Percentiles rank a stretch among this genome's conserved stretches.
Evolutionary conservation across 2,888 invertebrate species (phyloP).

Genomic region (Diloba caeruleocephala): DNA sequence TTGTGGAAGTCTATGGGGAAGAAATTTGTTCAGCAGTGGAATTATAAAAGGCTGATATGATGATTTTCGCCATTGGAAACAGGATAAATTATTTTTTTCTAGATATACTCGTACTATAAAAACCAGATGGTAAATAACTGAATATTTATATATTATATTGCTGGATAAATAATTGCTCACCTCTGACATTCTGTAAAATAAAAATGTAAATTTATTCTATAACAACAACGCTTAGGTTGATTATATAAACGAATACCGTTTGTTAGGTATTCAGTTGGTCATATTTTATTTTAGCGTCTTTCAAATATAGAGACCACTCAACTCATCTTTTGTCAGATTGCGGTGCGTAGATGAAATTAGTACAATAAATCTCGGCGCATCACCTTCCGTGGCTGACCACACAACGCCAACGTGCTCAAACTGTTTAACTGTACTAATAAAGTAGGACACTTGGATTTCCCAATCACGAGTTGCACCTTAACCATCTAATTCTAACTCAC

Average conservation of each 20-base stretch:
- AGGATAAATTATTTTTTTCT: not conserved
- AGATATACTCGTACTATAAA: not conserved
- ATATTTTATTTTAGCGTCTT: conserved; percentile 6
- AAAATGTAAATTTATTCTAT: conserved; percentile 22
- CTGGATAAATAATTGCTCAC: no score
- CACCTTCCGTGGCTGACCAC: conserved; percentile 52
- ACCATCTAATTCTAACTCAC: conserved; percentile 65
- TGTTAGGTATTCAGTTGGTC: conserved; percentile 18
- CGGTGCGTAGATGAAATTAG: conserved; percentile 18
- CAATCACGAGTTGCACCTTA: conserved; percentile 62
- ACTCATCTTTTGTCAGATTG: conserved; percentile 7
- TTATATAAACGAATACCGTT: conserved; percentile 9
- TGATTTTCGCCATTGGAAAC: no score
- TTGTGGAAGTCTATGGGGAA: no score
- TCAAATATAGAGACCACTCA: conserved; percentile 18
- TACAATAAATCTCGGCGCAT: conserved; percentile 33
- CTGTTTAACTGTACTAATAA: conserved; percentile 49
- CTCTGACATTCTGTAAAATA: conserved; percentile 13
- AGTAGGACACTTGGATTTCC: conserved; percentile 77
- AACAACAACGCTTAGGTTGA: conserved; percentile 14
- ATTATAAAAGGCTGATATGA: not conserved
- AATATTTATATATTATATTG: not conserved
- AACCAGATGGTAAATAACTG: not conserved
- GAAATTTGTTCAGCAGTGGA: no score
- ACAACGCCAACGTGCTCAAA: conserved; percentile 56